Evolutionary conservation across 2,888 invertebrate species (phyloP).

Genomic region (Nezara viridula): DNA sequence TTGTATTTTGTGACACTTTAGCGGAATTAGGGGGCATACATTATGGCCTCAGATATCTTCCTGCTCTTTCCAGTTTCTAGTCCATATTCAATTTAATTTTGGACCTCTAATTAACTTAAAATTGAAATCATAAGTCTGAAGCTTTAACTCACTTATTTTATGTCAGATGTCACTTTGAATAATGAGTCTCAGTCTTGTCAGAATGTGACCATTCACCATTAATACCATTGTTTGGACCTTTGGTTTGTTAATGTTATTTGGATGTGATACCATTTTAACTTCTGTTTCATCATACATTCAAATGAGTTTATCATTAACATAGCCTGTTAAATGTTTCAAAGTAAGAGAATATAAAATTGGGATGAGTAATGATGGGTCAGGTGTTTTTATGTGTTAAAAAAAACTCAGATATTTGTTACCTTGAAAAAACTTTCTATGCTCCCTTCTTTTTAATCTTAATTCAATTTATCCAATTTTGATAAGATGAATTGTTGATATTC

Average conservation of each 20-base stretch:
- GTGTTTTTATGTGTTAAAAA: too few species aligned
- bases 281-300: not conserved
- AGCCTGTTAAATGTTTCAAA: not conserved
- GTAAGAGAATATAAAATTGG: not conserved
- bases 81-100: not conserved
- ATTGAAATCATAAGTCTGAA: not conserved
- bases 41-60: not conserved
- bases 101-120: not conserved
- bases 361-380: not conserved
- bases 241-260: not conserved
- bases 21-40: not conserved
- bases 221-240: not conserved
- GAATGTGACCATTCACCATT: not conserved
- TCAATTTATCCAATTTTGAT: too few species aligned
- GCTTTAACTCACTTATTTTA: not conserved
- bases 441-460: too few species aligned
- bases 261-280: not conserved
- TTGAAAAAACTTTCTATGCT: too few species aligned
- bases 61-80: not conserved
- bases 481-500: too few species aligned
- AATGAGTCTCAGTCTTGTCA: not conserved
- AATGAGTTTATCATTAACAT: not conserved
- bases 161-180: too few species aligned
- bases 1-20: not conserved
- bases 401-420: too few species aligned